phyloP scores from a whole-genome alignment of 2,888 invertebrate genomes.

The Lamproptera curius region DNA sequence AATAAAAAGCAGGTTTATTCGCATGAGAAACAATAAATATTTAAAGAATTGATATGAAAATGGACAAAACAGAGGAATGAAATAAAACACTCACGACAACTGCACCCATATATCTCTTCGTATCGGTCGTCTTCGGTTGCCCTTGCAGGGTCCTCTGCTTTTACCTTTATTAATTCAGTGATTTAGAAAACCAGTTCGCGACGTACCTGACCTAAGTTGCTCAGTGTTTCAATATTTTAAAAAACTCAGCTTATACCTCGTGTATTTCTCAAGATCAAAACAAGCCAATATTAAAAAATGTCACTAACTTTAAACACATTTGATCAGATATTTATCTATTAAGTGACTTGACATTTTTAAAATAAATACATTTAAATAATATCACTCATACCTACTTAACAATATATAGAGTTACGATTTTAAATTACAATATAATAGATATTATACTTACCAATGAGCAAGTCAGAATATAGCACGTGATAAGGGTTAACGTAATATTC shows the following conservation, averaged over 20 bases:
- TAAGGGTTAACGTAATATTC: constrained; percentile 5
- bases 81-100: constrained; percentile 54
- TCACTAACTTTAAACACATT: too few relatives aligned
- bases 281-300: background rate
- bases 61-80: background rate
- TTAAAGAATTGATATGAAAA: background rate
- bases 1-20: background rate
- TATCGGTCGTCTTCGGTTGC: constrained; percentile 31
- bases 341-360: too few relatives aligned
- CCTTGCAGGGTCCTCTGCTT: constrained; percentile 21
- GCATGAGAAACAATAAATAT: background rate
- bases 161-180: constrained; percentile 19
- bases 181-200: constrained; percentile 17
- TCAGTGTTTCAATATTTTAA: constrained; percentile 4
- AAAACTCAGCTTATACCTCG: constrained; percentile 10
- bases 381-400: too few relatives aligned
- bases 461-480: constrained; percentile 1
- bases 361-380: too few relatives aligned
- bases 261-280: background rate
- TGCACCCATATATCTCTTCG: constrained; percentile 43
- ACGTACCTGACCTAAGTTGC: constrained; percentile 14
- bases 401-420: too few relatives aligned
- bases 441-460: constrained; percentile 6
- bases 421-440: too few relatives aligned
- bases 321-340: too few relatives aligned